Conservation (phyloP, 1,140 invertebrate genomes). For the Bombus balteatus region DNA sequence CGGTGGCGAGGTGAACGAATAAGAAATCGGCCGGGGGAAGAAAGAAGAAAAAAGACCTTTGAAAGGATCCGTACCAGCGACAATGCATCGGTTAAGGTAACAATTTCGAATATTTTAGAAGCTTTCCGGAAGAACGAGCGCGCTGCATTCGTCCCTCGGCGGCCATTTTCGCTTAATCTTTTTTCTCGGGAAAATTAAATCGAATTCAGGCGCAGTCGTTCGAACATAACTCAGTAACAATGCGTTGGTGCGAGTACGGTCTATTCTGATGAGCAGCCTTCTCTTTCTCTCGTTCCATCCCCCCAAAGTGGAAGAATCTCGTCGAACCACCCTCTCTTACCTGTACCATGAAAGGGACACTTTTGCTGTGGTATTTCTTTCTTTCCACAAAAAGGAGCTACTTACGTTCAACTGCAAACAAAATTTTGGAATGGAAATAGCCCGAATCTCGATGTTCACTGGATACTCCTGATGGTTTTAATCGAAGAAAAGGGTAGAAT, state of each 20-base stretch:
- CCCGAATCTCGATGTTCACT: neutral
- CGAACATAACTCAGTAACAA: slow-evolving; percentile 74
- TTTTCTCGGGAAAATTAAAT: slow-evolving; percentile 76
- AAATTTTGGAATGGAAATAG: neutral
- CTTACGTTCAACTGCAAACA: neutral
- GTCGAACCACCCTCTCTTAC: slow-evolving; percentile 39
- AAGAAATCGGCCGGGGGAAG: neutral
- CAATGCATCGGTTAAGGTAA: slow-evolving; percentile 53
- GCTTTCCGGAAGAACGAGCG: slow-evolving; percentile 64
- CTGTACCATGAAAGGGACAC: slow-evolving; percentile 19
- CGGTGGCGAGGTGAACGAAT: neutral
- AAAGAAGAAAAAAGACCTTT: neutral
- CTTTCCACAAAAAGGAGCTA: neutral
- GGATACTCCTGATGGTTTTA: neutral
- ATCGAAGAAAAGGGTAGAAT: neutral
- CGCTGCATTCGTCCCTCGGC: slow-evolving; percentile 54
- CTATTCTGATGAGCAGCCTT: slow-evolving; percentile 39
- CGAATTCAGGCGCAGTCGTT: slow-evolving; percentile 70
- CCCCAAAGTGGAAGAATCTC: slow-evolving; percentile 32
- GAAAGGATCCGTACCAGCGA: neutral
- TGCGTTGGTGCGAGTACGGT: slow-evolving; percentile 51
- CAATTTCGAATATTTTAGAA: slow-evolving; percentile 69
- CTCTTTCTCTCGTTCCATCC: slow-evolving; percentile 23
- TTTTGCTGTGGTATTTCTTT: neutral
- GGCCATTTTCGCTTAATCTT: slow-evolving; percentile 73